Evolutionary conservation across 2,113 vertebrate species (phyloP), one percentile per base, ranked within the genome.

Genomic region (Sander vitreus): DNA sequence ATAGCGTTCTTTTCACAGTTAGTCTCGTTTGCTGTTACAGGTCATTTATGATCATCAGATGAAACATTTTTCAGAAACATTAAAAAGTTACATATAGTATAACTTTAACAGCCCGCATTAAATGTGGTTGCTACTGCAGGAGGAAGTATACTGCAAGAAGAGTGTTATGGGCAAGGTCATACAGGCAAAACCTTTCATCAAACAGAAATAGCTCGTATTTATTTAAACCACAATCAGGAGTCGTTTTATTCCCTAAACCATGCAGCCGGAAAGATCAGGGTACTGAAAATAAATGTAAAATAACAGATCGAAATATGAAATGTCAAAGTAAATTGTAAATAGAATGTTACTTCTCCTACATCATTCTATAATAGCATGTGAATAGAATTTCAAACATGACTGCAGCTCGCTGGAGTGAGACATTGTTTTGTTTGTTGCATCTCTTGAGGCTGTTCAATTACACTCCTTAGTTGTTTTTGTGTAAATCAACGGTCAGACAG

Each of bases 381-480:
- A 91, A 83, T 81, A 76, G 80, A 81, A 86, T 88, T 91, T 93
- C 83, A 91, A 71, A 88, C 73, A 55, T 81, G 91, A 85, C 77
- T 89, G 81, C 82, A 60, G 80, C 85, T 91, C 84, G 43, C 68
- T 88, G 81, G 78, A 89, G 86, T 90, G 90, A 89, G 83, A 93
- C 88, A 50, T 88, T 89, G 89, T 87, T 93, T 88, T 89, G 77
- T 92, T 89, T 92, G 87, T 50, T 80, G 75, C 85, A 16, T 90
- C 87, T 90, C 87, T 85, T 62, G 74, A 87, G 80, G 75, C 80
- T 85, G 85, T 92, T 90, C 91, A 90, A 81, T 94, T 92, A 85
- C 80, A 78, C 85, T 89, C 55, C 82, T 67, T 79, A 51, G 81
- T 88, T 86, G 79, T 89, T 89, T 88, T 91, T 91, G 89, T 84